Percentiles rank a stretch among this genome's conserved stretches.
Evolutionary conservation across 2,888 invertebrate species (phyloP).

Genomic region (Lasioglossum lativentre): DNA sequence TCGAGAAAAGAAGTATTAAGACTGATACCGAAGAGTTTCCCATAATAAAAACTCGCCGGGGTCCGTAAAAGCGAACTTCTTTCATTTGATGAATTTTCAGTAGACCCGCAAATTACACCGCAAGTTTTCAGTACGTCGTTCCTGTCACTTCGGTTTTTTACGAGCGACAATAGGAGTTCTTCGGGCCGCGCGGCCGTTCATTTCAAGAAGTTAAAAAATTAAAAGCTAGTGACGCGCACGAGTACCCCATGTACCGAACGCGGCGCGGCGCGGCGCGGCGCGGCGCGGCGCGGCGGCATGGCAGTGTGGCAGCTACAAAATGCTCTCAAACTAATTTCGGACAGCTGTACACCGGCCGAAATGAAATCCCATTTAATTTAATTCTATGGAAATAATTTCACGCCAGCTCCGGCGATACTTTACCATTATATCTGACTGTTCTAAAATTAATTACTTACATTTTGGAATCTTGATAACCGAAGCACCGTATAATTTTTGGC

Average conservation of each 20-base stretch:
- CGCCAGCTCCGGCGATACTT: slow-evolving; percentile 42
- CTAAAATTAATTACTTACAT: slow-evolving; percentile 41
- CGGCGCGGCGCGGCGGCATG: neutral
- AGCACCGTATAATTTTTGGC: neutral
- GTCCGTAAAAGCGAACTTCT: slow-evolving; percentile 11
- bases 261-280: no score
- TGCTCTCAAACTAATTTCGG: slow-evolving; percentile 56
- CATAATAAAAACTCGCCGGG: slow-evolving; percentile 6
- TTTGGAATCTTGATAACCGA: slow-evolving; percentile 36
- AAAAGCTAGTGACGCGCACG: slow-evolving; percentile 16
- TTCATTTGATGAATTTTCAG: slow-evolving; percentile 19
- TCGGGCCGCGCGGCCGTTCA: neutral
- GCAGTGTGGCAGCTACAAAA: slow-evolving; percentile 36
- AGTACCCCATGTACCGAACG: slow-evolving; percentile 26
- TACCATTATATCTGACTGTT: slow-evolving; percentile 22
- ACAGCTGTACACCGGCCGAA: slow-evolving; percentile 50
- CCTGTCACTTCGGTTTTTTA: slow-evolving; percentile 10
- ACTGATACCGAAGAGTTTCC: slow-evolving; percentile 9
- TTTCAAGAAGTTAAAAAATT: slow-evolving; percentile 42
- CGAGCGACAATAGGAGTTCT: neutral
- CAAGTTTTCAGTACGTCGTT: slow-evolving; percentile 2
- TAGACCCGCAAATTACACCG: slow-evolving; percentile 1
- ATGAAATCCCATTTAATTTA: slow-evolving; percentile 62
- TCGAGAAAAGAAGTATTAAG: neutral
- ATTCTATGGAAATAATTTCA: slow-evolving; percentile 60